Base-by-base conservation (phyloP, 2,113 vertebrate genomes). In the Triplophysa dalaica region DNA sequence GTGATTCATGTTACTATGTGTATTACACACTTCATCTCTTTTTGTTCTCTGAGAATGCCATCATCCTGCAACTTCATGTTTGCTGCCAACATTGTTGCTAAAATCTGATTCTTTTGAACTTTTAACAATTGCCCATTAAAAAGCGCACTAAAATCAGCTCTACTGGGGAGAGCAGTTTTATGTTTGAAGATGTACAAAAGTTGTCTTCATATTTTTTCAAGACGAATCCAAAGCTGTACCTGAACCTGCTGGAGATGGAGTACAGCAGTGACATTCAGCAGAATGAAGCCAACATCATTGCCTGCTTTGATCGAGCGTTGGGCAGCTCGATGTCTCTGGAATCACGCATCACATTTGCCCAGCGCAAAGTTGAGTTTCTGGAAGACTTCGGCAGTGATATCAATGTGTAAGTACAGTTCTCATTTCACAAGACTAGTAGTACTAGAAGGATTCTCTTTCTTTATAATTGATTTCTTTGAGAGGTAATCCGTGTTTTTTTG, bases 331-430 rank as follows among this genome's bases (percentile, higher is more conserved):
- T 99, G 93, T 89, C 95, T 0, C 90, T 97, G 17, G 96, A 97
- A 84, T 94, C 95, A 33, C 95, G 94, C 80, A 92, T 99, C 77
- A 94, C 94, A 0, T 99, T 99, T 90, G 95, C 96, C 0, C 97
- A 99, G 82, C 92, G 97, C 80, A 99, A 99, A 91, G 96, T 99
- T 6, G 97, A 98, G 74, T 99, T 99, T 84, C 94, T 99, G 13
- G 98, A 99, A 90, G 98, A 99, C 88, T 99, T 99, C 87, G 96
- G 97, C 85, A 96, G 91, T n/a, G 95, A 99, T 85, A 94, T 99
- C 72, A 96, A 96, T 86, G 91, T 92, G 97, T 98, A 88, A 94
- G 96, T 89, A 11, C 0, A 4, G 26, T 22, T 48, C 41, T 66
- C 26, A n/a, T 21, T 12, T 45, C 43, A 45, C 2, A 17, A 52